Evolutionary conservation across 1,140 invertebrate species (phyloP).

Genomic region (Aethina tumida): DNA sequence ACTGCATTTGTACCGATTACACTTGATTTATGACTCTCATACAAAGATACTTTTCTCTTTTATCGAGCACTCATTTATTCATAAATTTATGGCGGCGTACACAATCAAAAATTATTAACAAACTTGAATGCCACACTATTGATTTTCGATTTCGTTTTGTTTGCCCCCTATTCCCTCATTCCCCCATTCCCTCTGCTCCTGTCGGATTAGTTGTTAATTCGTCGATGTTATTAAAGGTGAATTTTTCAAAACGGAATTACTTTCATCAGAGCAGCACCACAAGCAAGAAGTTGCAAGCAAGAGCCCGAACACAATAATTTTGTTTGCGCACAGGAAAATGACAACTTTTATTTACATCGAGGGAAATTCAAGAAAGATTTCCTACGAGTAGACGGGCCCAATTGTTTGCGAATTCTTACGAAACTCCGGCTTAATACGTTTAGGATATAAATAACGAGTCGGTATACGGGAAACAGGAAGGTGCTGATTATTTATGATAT

Average conservation of each 20-base stretch:
- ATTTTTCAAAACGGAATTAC: too few relatives aligned
- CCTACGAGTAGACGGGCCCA: conserved; percentile 26
- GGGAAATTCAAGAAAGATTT: conserved; percentile 36
- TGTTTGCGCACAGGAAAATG: conserved; percentile 31
- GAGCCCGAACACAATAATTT: conserved; percentile 28
- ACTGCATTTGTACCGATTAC: conserved; percentile 36
- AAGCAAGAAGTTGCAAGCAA: too few relatives aligned
- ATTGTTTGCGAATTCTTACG: conserved; percentile 30
- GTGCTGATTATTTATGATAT: conserved; percentile 34
- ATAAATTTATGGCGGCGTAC: conserved; percentile 18
- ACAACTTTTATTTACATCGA: conserved; percentile 36
- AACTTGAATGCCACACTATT: too few relatives aligned
- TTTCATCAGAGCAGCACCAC: too few relatives aligned
- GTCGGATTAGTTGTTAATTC: too few relatives aligned
- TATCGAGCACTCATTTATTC: conserved; percentile 22
- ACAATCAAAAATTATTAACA: too few relatives aligned
- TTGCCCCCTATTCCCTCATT: too few relatives aligned
- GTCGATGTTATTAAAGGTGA: too few relatives aligned
- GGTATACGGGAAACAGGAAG: conserved; percentile 32
- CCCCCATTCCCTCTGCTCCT: too few relatives aligned
- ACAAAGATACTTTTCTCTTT: conserved; percentile 33
- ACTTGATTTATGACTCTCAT: conserved; percentile 31
- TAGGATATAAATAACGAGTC: conserved; percentile 30
- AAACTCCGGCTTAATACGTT: conserved; percentile 33
- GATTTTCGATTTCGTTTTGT: too few relatives aligned